Base-by-base conservation (phyloP, 2,797 vertebrate species). In the Aldrovandia affinis region DNA sequence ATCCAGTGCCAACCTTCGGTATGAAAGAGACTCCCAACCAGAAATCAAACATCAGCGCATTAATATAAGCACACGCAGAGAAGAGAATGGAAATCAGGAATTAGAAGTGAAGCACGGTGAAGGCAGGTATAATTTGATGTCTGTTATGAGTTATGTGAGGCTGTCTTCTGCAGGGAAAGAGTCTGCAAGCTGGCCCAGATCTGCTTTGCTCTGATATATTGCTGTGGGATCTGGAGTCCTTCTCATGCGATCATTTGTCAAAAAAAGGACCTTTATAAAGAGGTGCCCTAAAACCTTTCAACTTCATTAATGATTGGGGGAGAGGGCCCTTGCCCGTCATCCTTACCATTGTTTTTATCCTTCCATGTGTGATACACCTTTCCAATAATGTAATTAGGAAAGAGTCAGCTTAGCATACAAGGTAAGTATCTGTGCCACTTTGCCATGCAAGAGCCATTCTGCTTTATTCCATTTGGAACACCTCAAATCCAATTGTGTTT, bases 261-360 rank as follows among this genome's bases (percentile, higher is more conserved):
- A 77, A 44, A 52, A 47, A 44, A 47, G 39, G 73, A 77, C 73
- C 73, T 77, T 77, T 77, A 44, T 77, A 77, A 77, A 47, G 39
- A 77, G 73, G 22, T 77, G 39, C 20, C 73, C 70, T 75, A 42
- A 75, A 73, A 44, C 70, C 73, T 44, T 70, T 70, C 36, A 39
- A 39, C 33, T 70, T 77, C 73, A 44, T 44, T 47, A 77, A n/a
- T 47, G 18, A 77, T 44, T 77, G 73, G 20, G 30, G 55, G 70
- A 39, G 33, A 73, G 39, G 12, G 70, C 42, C 25, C 18, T 44
- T n/a, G 22, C 36, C 42, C 39, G 20, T 20, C 15, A 10, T 77
- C 5, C 20, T 25, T 77, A 47, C 2, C 73, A 77, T 77, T n/a
- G 42, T 3, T 25, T 25, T 18, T 47, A 18, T 77, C 42, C 20